These are phyloP conservation scores for Liolophura sinensis DNA, from an alignment of 1,140 invertebrate species.

Conservation along the genomic window DNA sequence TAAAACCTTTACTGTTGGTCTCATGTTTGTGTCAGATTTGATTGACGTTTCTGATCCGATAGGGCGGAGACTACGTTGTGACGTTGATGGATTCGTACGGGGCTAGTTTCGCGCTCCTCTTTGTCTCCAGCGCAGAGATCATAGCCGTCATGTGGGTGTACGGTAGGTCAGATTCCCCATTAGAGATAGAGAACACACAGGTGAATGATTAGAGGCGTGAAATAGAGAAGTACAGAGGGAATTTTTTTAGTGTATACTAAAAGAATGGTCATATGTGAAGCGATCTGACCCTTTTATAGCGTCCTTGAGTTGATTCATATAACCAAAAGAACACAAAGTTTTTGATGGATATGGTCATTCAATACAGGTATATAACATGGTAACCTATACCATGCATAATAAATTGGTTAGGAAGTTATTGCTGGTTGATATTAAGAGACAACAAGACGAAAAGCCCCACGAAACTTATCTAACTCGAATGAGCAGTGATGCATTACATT, in stretches of 20 bases:
- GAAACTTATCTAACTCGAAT: too few relatives aligned
- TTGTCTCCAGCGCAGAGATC: constrained; percentile 4
- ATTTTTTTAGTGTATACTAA: background rate
- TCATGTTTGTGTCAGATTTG: background rate
- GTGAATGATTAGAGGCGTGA: background rate
- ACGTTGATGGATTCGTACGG: constrained; percentile 10
- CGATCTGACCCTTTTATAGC: background rate
- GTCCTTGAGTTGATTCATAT: too few relatives aligned
- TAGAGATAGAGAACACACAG: background rate
- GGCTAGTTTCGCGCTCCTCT: constrained; percentile 12
- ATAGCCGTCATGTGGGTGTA: constrained; percentile 17
- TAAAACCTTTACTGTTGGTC: background rate
- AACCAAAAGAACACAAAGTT: too few relatives aligned
- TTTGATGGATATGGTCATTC: too few relatives aligned
- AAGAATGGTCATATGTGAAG: background rate
- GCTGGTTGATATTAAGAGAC: too few relatives aligned
- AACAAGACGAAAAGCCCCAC: too few relatives aligned
- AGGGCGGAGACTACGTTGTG: constrained; percentile 13
- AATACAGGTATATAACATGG: too few relatives aligned
- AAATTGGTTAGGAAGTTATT: too few relatives aligned
- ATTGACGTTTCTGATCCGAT: background rate
- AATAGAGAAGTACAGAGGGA: background rate
- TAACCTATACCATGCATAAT: too few relatives aligned
- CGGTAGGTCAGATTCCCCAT: constrained; percentile 5
- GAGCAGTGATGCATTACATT: too few relatives aligned